A percentile compares a stretch with the other conserved stretches of the same genome.
Evolutionary conservation across 2,113 vertebrate genomes (phyloP).

Genomic region (Ascaphus truei): DNA sequence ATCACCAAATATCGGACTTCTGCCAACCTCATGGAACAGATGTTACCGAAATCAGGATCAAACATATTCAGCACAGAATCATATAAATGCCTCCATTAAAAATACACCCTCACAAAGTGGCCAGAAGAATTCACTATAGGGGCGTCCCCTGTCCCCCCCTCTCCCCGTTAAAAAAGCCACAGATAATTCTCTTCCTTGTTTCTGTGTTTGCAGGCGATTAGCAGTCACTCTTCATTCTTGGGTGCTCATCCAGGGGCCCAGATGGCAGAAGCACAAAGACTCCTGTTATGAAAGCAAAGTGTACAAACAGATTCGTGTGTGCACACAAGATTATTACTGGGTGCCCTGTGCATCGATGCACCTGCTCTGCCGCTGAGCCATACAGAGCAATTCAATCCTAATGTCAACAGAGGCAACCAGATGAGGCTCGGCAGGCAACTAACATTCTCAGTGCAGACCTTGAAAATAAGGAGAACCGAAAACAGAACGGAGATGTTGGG

Average conservation of each 20-base stretch:
- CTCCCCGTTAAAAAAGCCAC: background rate
- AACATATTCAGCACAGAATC: background rate
- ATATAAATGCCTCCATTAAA: slow-evolving; percentile 1
- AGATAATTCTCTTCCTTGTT: background rate
- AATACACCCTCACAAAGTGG: background rate
- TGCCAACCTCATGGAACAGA: slow-evolving; percentile 26
- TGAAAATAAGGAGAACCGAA: background rate
- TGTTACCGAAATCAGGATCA: slow-evolving; percentile 15
- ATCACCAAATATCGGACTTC: background rate
- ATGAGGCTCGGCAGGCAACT: background rate
- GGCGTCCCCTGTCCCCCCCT: background rate
- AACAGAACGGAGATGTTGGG: background rate
- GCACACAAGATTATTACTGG: slow-evolving; percentile 25
- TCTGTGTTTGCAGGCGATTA: background rate
- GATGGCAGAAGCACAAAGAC: slow-evolving; percentile 10
- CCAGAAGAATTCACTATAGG: background rate
- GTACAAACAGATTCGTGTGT: slow-evolving; percentile 23
- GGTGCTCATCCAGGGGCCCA: slow-evolving; percentile 16
- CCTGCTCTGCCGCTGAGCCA: background rate
- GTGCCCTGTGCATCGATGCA: background rate
- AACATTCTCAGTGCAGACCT: slow-evolving; percentile 1
- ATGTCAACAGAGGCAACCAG: background rate
- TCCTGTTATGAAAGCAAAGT: slow-evolving; percentile 30
- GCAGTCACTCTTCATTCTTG: background rate
- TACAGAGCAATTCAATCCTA: background rate